Evolutionary conservation across 2,113 vertebrate genomes (phyloP), one percentile per base, ranked within the genome.

Genomic region (Leptosomus discolor): DNA sequence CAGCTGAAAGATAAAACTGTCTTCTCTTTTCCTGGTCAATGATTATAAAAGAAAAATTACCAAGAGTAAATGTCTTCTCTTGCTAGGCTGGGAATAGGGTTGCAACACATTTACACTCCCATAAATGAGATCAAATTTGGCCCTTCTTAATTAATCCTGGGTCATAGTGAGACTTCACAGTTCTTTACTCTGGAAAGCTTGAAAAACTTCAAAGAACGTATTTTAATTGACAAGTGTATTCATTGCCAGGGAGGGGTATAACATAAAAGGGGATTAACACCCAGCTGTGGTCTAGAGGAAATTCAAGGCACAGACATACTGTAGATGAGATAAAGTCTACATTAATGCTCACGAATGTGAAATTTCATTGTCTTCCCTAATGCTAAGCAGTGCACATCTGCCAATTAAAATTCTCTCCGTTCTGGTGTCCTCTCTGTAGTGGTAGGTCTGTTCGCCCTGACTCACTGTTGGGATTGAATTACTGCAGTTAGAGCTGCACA

Each of bases 141-240:
- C 84, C 83, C 77, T 56, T 94, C 83, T 57, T 92, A 94, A 94
- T 90, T 97, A 96, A 91, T 94, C 67, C 50, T 89, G 41, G 90
- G 86, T 93, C 80, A 87, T 30, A 85, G 74, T 56, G 56, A 94
- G 57, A 71, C 39, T 97, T 96, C 64, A 75, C 64, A 84, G 46
- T 82, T 64, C 92, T 95, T 92, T 96, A 60, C 77, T 95, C 54
- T 67, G 70, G 65, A 92, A 91, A 91, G 34, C 61, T 57, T 95
- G 86, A 87, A 97, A 94, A 94, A 85, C 95, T 95, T 97, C 90
- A 96, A 97, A 97, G 94, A 82, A 45, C 4, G 8, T 73, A 45
- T 87, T 96, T 96, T 96, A 97, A 94, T 94, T 96, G 95, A 87
- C 90, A 96, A 89, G 53, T 78, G 83, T 69, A 87, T 93, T 96